A percentile compares a stretch with the other conserved stretches of the same genome.
These are phyloP conservation scores for Pomacea canaliculata DNA, from an alignment of 2,888 invertebrate species.

Conservation along the genomic window DNA sequence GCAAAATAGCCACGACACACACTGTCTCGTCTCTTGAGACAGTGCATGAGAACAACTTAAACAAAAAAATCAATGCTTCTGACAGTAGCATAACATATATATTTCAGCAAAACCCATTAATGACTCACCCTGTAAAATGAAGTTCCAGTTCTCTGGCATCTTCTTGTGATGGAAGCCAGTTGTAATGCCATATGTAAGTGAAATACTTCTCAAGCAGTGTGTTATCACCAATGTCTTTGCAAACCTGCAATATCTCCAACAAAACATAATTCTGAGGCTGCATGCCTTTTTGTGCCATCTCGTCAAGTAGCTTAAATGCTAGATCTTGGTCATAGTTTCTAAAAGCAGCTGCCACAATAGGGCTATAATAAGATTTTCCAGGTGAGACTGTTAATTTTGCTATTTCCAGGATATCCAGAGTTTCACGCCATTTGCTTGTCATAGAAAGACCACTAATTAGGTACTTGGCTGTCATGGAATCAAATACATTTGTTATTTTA, in stretches of 20 bases:
- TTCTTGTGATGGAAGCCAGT: slow-evolving; percentile 6
- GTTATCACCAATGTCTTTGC: slow-evolving; percentile 9
- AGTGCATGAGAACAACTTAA: too few species aligned
- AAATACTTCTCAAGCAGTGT: slow-evolving; percentile 19
- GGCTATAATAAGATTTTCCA: slow-evolving; percentile 5
- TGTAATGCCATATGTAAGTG: slow-evolving; percentile 10
- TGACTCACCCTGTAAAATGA: not conserved
- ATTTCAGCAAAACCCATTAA: too few species aligned
- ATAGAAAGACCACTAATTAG: slow-evolving; percentile 34
- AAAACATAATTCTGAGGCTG: slow-evolving; percentile 22
- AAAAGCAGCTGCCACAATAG: slow-evolving; percentile 28
- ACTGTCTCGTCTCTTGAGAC: too few species aligned
- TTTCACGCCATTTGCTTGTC: slow-evolving; percentile 36
- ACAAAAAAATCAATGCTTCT: too few species aligned
- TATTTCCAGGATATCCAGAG: slow-evolving; percentile 37
- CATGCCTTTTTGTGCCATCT: slow-evolving; percentile 10
- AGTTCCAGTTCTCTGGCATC: slow-evolving; percentile 17
- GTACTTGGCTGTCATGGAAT: slow-evolving; percentile 22
- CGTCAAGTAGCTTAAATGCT: slow-evolving; percentile 22
- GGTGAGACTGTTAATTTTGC: slow-evolving; percentile 15
- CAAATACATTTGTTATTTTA: slow-evolving; percentile 27
- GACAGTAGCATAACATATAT: too few species aligned
- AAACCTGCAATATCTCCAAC: slow-evolving; percentile 12
- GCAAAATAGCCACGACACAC: too few species aligned
- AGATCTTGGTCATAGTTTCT: slow-evolving; percentile 25